A percentile compares a stretch with the other conserved stretches of the same genome.
These are phyloP conservation scores for Cataglyphis hispanica DNA, from an alignment of 1,140 invertebrate genomes.

Conservation along the genomic window DNA sequence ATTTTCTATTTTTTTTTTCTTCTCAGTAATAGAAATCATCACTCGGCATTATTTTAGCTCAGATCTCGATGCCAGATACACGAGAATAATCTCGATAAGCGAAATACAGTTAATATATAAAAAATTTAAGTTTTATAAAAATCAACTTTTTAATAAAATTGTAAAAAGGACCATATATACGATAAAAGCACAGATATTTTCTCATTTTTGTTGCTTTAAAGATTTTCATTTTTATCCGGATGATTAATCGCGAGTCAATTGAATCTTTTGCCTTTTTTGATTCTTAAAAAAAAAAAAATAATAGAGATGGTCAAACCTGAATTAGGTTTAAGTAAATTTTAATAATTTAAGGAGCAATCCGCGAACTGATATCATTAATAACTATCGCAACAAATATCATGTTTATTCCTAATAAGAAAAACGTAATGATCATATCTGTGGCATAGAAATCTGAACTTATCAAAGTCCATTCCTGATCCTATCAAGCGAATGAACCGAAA, in stretches of 20 bases:
- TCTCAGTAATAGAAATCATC: slow-evolving; percentile 20
- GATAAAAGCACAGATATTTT: neutral
- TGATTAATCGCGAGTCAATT: neutral
- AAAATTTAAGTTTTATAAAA: neutral
- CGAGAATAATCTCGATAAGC: neutral
- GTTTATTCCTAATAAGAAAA: slow-evolving; percentile 2
- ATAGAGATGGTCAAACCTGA: neutral
- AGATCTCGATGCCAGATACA: slow-evolving; percentile 33
- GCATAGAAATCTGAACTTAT: slow-evolving; percentile 32
- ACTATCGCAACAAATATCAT: neutral
- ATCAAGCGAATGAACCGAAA: slow-evolving; percentile 27
- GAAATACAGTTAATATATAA: neutral
- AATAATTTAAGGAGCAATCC: neutral
- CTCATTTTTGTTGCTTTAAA: neutral
- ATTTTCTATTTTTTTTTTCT: neutral
- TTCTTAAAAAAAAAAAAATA: neutral
- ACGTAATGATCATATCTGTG: neutral
- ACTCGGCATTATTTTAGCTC: slow-evolving; percentile 15
- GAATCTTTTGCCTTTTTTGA: neutral
- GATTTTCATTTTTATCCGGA: neutral
- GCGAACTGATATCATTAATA: neutral
- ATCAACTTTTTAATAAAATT: neutral
- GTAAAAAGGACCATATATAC: neutral
- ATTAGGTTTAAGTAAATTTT: neutral
- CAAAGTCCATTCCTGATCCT: neutral